Conservation (phyloP, 2,113 vertebrate species). For the Zosterops japonicus region DNA sequence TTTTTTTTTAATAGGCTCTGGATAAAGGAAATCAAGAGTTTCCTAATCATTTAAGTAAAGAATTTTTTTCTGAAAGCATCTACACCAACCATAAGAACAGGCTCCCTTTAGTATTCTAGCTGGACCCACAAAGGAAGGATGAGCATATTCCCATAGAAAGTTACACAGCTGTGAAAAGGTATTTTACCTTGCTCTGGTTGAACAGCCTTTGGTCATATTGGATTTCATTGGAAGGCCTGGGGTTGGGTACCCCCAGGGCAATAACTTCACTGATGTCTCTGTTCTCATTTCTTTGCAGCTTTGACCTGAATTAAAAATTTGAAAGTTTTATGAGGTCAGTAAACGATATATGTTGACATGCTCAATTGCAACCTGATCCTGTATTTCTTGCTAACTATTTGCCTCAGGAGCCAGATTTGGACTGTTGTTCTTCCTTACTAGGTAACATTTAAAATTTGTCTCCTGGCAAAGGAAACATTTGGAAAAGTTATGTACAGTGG, state of each 20-base stretch:
- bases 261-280: constrained; percentile 96
- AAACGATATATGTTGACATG: not conserved
- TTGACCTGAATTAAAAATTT: constrained; percentile 81
- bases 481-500: not conserved
- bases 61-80: not conserved
- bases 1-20: not conserved
- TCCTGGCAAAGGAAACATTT: not conserved
- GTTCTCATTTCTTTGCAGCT: constrained; percentile 95
- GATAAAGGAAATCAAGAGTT: not conserved
- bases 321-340: not conserved
- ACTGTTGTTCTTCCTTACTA: not conserved
- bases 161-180: not conserved
- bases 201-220: constrained; percentile 97
- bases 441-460: constrained; percentile 15
- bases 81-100: not conserved
- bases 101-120: not conserved
- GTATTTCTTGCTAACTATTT: not conserved
- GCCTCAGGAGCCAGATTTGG: not conserved
- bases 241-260: constrained; percentile 91
- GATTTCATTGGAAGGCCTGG: constrained; percentile 85
- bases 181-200: constrained; percentile 90
- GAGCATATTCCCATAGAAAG: not conserved
- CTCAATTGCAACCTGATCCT: not conserved
- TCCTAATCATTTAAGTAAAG: not conserved
- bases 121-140: not conserved